phyloP scores from a whole-genome alignment of 2,888 invertebrate genomes.

The Sminthurides aquaticus region DNA sequence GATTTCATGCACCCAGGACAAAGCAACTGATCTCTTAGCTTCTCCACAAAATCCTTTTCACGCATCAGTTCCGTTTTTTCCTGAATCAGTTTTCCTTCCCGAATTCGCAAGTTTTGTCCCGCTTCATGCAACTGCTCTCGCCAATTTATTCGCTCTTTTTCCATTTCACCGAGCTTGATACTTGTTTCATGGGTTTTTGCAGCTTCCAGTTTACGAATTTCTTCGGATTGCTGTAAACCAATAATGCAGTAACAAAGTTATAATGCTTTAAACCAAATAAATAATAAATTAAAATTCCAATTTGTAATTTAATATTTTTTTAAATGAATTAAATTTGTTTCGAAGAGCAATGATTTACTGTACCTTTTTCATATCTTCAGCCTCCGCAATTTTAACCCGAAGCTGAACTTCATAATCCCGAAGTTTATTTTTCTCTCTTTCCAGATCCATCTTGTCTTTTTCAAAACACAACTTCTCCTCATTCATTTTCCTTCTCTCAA shows the following conservation, averaged over 20 bases:
- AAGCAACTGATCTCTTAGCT: conserved; percentile 33
- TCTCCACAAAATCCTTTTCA: conserved; percentile 38
- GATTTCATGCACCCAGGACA: conserved; percentile 35
- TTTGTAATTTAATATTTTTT: background rate
- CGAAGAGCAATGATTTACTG: background rate
- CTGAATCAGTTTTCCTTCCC: conserved; percentile 32
- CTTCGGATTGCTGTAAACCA: conserved; percentile 34
- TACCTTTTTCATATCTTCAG: conserved; percentile 34
- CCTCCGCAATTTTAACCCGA: conserved; percentile 30
- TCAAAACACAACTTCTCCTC: conserved; percentile 57
- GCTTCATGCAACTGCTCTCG: conserved; percentile 25
- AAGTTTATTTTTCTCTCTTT: conserved; percentile 54
- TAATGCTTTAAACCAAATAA: no score
- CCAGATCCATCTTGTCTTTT: conserved; percentile 57
- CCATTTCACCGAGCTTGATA: conserved; percentile 27
- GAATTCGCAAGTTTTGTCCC: conserved; percentile 26
- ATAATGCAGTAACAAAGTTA: background rate
- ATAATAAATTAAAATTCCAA: background rate
- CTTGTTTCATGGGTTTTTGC: conserved; percentile 27
- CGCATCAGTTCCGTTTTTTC: conserved; percentile 36
- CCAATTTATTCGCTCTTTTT: conserved; percentile 25
- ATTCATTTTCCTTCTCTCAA: conserved; percentile 51
- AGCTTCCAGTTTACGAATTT: conserved; percentile 29
- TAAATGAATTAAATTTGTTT: background rate
- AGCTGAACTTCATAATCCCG: conserved; percentile 33